Percentiles rank a stretch among this genome's conserved stretches.
These are phyloP conservation scores for Morus bassanus DNA, from an alignment of 2,797 vertebrate species.

Conservation along the genomic window DNA sequence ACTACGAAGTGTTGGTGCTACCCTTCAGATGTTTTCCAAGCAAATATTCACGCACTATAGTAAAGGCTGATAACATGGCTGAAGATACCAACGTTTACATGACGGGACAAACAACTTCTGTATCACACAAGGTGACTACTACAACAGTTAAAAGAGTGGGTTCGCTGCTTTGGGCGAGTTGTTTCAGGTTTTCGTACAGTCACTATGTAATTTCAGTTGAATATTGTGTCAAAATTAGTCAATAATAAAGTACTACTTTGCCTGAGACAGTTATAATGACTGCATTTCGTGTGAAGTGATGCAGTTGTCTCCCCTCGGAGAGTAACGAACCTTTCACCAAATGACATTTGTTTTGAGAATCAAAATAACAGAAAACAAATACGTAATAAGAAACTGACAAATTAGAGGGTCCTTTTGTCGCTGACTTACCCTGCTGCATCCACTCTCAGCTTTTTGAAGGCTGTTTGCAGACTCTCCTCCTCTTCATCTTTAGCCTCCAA, in stretches of 20 bases:
- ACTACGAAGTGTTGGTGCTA: rapidly evolving
- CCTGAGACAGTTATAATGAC: neutral
- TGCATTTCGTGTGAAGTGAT: neutral
- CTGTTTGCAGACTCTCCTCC: slow-evolving; percentile 87
- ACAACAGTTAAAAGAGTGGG: neutral
- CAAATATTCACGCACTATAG: rapidly evolving
- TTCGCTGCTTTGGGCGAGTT: neutral
- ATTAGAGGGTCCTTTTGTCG: neutral
- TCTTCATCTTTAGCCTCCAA: slow-evolving; percentile 82
- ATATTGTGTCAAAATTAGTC: neutral
- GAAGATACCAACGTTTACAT: neutral
- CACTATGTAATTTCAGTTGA: neutral
- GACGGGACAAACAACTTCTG: neutral
- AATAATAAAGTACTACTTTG: neutral
- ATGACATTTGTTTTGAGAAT: neutral
- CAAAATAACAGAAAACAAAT: neutral
- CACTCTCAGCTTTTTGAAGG: slow-evolving; percentile 87
- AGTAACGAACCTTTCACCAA: neutral
- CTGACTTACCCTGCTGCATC: slow-evolving; percentile 80
- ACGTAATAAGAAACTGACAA: neutral
- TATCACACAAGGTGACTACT: neutral
- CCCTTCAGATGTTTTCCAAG: neutral
- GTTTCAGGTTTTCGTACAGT: neutral
- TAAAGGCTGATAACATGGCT: neutral
- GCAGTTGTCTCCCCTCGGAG: neutral